Percentiles rank a stretch among this genome's conserved stretches.
Evolutionary conservation across 2,888 invertebrate genomes (phyloP).

Genomic region (Andrena bicolor): DNA sequence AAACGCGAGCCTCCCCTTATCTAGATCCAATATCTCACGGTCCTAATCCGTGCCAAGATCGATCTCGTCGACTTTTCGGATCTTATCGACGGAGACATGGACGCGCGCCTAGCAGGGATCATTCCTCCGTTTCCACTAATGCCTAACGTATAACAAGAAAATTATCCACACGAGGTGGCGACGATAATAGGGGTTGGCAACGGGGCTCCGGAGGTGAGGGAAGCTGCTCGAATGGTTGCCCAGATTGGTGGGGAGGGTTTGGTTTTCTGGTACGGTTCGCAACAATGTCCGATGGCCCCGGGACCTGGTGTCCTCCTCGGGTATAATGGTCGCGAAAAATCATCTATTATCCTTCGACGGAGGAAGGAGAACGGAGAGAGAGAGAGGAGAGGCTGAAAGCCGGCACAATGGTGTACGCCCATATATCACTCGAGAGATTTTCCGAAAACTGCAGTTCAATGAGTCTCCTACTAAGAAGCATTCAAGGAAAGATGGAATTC

Average conservation of each 20-base stretch:
- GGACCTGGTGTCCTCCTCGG: conserved; percentile 71
- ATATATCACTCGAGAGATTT: conserved; percentile 84
- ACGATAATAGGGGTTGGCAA: conserved; percentile 64
- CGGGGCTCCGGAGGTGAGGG: conserved; percentile 20
- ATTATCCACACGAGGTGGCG: conserved; percentile 83
- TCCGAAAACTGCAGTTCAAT: conserved; percentile 80
- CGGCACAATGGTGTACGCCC: conserved; percentile 81
- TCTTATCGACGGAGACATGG: conserved; percentile 51
- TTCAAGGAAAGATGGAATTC: conserved; percentile 59
- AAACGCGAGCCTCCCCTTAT: conserved; percentile 69
- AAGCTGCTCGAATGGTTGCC: conserved; percentile 38
- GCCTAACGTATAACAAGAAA: conserved; percentile 83
- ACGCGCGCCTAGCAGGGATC: conserved; percentile 24
- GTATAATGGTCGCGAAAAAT: conserved; percentile 84
- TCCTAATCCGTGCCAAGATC: conserved; percentile 75
- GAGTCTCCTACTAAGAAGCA: conserved; percentile 72
- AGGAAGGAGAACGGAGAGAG: conserved; percentile 43
- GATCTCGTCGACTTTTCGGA: conserved; percentile 62
- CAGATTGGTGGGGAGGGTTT: conserved; percentile 35
- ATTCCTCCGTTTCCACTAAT: conserved; percentile 76
- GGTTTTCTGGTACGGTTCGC: conserved; percentile 74
- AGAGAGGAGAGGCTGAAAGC: conserved; percentile 53
- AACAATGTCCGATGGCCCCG: conserved; percentile 76
- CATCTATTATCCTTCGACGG: conserved; percentile 82
- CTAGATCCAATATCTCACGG: conserved; percentile 82